Base-by-base conservation (phyloP, 2,797 vertebrate species). In the Anguilla marmorata region DNA sequence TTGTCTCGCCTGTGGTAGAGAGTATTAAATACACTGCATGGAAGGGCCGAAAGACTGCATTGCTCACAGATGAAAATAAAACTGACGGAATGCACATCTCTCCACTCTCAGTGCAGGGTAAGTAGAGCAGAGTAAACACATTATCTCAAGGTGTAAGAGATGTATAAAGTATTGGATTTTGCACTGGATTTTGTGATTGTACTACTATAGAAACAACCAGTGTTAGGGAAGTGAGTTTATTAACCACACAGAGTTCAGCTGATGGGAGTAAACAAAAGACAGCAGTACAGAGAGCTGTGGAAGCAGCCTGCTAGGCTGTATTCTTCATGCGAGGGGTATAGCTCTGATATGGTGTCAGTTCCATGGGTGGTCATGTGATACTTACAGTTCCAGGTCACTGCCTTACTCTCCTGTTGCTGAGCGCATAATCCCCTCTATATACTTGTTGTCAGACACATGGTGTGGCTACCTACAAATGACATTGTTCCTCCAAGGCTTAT, bases 341-440 rank as follows among this genome's bases (percentile, higher is more conserved):
- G 91, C 90, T 91, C 87, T 93, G 90, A 93, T 92, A 80, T 92
- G 11, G 50, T 91, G 92, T 91, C 90, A 89, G 89, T 90, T 88
- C 87, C 84, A 72, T 87, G 90, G 90, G 80, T 84, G n/a, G 45
- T 54, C 8, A 14, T 88, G 63, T 41, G 21, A 76, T 87, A 90
- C 92, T 93, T 92, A 91, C 93, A 93, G 94, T 95, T 95, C 94
- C 91, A 90, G 94, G 92, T 94, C 92, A 92, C 90, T 90, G 92
- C 93, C 92, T 90, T 63, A 27, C 16, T 60, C 89, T 89, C 91
- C 94, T 93, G 93, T 90, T 89, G 91, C 90, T 91, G 93, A 93
- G 93, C 91, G 88, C 91, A 91, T 93, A 91, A 94, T 94, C 93
- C 94, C 93, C 94, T 93, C 90, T 54, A 79, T 27, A 33, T 48